Evolutionary conservation across 1,140 invertebrate genomes (phyloP).

Genomic region (Hycleus cichorii): DNA sequence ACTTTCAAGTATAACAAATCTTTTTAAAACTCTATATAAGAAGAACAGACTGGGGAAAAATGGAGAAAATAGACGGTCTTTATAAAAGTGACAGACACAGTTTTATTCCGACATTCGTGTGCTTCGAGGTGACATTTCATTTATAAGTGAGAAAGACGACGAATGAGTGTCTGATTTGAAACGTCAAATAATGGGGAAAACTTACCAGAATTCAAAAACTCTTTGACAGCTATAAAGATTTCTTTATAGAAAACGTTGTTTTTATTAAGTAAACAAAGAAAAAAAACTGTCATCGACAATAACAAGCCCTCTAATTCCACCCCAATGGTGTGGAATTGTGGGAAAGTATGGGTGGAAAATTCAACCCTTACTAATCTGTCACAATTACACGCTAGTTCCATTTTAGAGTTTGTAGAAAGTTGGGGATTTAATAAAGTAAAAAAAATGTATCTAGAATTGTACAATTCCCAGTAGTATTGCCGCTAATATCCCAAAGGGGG

Average conservation of each 20-base stretch:
- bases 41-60: not conserved
- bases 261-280: no score
- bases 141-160: constrained; percentile 8
- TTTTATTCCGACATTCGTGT: constrained; percentile 14
- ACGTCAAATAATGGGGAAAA: constrained; percentile 16
- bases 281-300: no score
- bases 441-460: no score
- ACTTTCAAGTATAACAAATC: constrained; percentile 13
- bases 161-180: constrained; percentile 14
- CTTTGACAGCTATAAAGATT: constrained; percentile 8
- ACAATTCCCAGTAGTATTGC: no score
- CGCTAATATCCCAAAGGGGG: no score
- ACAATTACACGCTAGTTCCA: no score
- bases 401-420: no score
- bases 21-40: not conserved
- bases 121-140: constrained; percentile 23
- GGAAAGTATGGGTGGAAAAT: no score
- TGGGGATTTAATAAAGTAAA: no score
- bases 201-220: constrained; percentile 1
- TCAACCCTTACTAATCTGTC: no score
- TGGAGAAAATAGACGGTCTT: constrained; percentile 3
- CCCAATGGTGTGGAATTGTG: no score
- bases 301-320: no score
- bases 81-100: constrained; percentile 11
- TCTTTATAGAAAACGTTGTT: not conserved